Base-by-base conservation (phyloP, 2,888 invertebrate genomes). In the Pseudeuparius sepicola region DNA sequence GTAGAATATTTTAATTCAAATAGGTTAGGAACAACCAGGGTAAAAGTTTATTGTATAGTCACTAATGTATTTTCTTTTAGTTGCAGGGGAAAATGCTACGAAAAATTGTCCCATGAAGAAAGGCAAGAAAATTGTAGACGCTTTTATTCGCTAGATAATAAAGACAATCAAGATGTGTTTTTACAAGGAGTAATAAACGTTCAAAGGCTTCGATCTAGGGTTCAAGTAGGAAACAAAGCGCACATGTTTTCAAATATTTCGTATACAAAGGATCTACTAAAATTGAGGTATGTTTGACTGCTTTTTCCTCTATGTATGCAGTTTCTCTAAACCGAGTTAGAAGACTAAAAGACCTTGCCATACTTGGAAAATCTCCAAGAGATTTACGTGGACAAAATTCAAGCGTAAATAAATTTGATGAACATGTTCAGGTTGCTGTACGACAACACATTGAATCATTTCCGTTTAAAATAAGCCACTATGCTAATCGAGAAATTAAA, bases 281-380 rank as follows among this genome's bases (percentile, higher is more conserved):
- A 27, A 27, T 13, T 27, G 13, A 27, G 14, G 13, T 27, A 15
- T 27, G 14, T 27, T 27, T 27, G 5, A 27, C 14, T 9, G 27
- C 27, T 4, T 27, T 27, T 27, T 13, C 13, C 27, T 27, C 13
- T 15, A 13, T 27, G 7, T 27, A 13, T 3, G n/a, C 5, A 15
- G 4, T 3, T 13, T 9, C 26, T 26, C 4, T 11, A 26, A n/a
- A 12, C 12, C 25, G 27, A 27, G 27, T 12, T 27, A 27, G 27
- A 27, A 27, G 4, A 27, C 9, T 25, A 27, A 27, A 27, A 27
- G 4, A 4, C n/a, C n/a, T 11, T 27, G 27, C 27, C 14, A 14
- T 27, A 9, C 27, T 27, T 9, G 27, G 27, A 27, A 27, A 27
- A 27, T 27, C 27, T 9, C 27, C 27, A 11, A 27, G 14, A 27